Evolutionary conservation across 2,888 invertebrate genomes (phyloP), one percentile per base, ranked within the genome.

Genomic region (Scaptomyza reducta): DNA sequence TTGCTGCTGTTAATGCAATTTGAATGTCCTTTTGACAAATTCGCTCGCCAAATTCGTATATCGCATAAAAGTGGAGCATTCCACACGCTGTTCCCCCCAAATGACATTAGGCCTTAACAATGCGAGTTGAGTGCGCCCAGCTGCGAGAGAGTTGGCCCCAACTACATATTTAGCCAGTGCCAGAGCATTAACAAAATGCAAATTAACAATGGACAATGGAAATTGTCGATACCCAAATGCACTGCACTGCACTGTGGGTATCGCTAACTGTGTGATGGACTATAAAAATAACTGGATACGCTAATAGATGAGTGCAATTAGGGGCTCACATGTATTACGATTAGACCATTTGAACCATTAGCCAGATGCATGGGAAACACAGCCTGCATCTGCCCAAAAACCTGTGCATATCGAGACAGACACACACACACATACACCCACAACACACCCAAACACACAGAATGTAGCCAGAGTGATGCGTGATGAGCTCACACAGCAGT

Each of bases 101-200:
- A 96, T 93, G 10, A 95, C 91, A 1, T 95, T 79, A 0, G 96
- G 93, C 0, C 96, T 95, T 55, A 96, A 94, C 11, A 95, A 90
- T 73, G 95, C 95, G 25, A 97, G 95, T 0, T 94, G 94, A 59
- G 95, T 93, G n/a, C 96, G n/a, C 96, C 96, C 49, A 95, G 27
- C 58, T 35, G 53, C 13, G 57, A 50, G 41, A 49, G 57, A 40
- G 40, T 9, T 16, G 95, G 67, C 94, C 91, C 91, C 0, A 94
- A 93, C 95, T 95, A 91, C 22, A 89, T 6, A 31, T 31, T 45
- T 58, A 50, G 31, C 38, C 38, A 35, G 42, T 44, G 41, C 27
- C n/a, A 42, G 29, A 31, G 60, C 46, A 61, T 64, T 75, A 74
- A 84, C 78, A 75, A 71, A 78, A 76, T 79, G 79, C 74, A 81